phyloP scores from a whole-genome alignment of 2,797 vertebrate genomes.

The Hippopotamyrus pictus region DNA sequence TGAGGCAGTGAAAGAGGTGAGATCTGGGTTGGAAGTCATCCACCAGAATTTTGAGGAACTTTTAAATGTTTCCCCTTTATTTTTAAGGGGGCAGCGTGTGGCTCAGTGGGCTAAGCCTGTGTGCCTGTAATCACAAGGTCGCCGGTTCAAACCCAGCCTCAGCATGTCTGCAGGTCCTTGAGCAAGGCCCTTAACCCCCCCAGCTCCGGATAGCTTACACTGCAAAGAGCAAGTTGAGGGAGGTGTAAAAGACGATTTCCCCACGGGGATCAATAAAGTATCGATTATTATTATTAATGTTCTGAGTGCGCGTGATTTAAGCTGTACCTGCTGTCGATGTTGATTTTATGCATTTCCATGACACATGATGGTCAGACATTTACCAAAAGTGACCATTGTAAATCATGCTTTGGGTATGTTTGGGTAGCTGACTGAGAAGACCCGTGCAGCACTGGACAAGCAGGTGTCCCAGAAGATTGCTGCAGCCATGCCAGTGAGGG shows the following conservation, averaged over 20 bases:
- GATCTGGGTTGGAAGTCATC: neutral
- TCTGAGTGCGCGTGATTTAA: neutral
- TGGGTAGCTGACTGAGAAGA: conserved; percentile 90
- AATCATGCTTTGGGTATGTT: conserved; percentile 25
- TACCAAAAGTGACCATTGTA: conserved; percentile 65
- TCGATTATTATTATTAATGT: neutral
- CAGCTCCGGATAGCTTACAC: too few species aligned
- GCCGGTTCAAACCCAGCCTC: too few species aligned
- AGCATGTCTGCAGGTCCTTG: too few species aligned
- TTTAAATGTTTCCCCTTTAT: neutral
- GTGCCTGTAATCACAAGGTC: too few species aligned
- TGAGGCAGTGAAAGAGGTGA: conserved; percentile 86
- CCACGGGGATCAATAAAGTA: neutral
- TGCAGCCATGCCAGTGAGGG: conserved; percentile 95
- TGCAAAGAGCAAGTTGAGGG: neutral
- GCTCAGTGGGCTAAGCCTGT: neutral
- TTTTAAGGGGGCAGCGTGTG: neutral
- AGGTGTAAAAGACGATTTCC: neutral
- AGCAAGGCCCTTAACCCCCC: too few species aligned
- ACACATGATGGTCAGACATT: neutral
- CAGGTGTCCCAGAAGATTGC: conserved; percentile 95
- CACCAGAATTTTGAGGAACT: neutral
- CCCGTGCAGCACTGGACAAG: conserved; percentile 83
- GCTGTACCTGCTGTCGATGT: neutral
- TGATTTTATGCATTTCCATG: neutral